Base-by-base conservation (phyloP, 2,888 invertebrate species). In the Nysson spinosus region DNA sequence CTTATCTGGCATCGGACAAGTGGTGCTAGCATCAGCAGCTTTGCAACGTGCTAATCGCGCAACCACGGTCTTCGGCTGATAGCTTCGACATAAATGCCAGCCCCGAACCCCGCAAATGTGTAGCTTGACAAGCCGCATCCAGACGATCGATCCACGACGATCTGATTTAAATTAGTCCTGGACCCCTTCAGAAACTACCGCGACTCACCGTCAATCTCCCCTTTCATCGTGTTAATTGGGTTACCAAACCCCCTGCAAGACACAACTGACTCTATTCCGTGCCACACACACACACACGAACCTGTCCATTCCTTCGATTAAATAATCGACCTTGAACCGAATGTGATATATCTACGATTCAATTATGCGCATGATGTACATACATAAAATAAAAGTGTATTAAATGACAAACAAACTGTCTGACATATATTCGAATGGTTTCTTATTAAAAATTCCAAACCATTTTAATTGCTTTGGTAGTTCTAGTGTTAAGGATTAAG, bases 161-260 rank as follows among this genome's bases (percentile, higher is more conserved):
- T 20, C 42, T 39, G 35, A 51, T 61, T 47, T 57, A 66, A 73
- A 73, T 76, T 61, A 69, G 67, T 63, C 40, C 19, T 34, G 54
- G 42, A 42, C 58, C 55, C 54, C 49, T n/a, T n/a, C n/a, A n/a
- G 74, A 43, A 73, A 62, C 74, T 70, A 55, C 67, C 67, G 58
- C 72, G 73, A 61, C 64, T 70, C 70, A 62, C 77, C 73, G 75
- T 75, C 75, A 69, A 76, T 76, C 77, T 73, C 54, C 55, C 69
- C 61, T 75, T 76, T 75, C 77, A 65, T 42, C 56, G 73, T 64
- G 77, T 75, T 75, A 75, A 75, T 75, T 75, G 77, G 70, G 76
- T 75, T 76, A 76, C 58, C 63, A 50, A 57, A 57, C 65, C 69
- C 57, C 66, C n/a, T 65, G 47, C 67, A 32, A 30, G 34, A 30